Evolutionary conservation across 2,797 vertebrate genomes (phyloP).

Genomic region (Acanthurus lineatus): DNA sequence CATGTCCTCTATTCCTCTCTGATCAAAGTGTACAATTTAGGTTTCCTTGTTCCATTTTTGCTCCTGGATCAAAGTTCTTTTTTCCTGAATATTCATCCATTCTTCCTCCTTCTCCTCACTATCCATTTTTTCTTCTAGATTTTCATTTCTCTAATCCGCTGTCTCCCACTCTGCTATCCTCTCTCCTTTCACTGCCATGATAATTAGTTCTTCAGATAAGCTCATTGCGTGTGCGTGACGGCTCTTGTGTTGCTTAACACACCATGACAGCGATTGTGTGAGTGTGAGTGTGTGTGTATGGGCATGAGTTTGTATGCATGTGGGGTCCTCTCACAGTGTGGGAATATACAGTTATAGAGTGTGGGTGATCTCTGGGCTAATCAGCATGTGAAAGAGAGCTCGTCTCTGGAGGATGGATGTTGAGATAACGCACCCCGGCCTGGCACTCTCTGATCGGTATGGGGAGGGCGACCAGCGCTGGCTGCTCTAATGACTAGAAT

Average conservation of each 20-base stretch:
- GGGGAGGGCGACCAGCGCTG: background rate
- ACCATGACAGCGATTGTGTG: constrained; percentile 45
- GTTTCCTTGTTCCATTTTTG: constrained; percentile 12
- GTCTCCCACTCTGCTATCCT: constrained; percentile 42
- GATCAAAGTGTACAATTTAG: constrained; percentile 8
- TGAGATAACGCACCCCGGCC: constrained; percentile 55
- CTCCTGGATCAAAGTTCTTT: background rate
- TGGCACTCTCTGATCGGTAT: background rate
- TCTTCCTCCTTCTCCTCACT: constrained; percentile 14
- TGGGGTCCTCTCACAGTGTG: constrained; percentile 32
- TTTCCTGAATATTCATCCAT: constrained; percentile 21
- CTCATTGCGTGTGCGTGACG: constrained; percentile 51
- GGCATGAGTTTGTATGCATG: constrained; percentile 41
- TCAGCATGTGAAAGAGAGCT: constrained; percentile 79
- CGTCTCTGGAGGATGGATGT: constrained; percentile 38
- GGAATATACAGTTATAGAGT: constrained; percentile 40
- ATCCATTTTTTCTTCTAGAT: constrained; percentile 9
- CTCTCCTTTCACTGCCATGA: constrained; percentile 55
- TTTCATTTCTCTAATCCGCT: constrained; percentile 37
- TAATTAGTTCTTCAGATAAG: constrained; percentile 78
- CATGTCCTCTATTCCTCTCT: constrained; percentile 6
- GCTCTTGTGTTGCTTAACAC: constrained; percentile 58
- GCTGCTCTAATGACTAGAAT: constrained; percentile 51
- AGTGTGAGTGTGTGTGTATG: constrained; percentile 12
- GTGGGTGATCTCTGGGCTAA: constrained; percentile 64